These are phyloP conservation scores for Stomorhina lunata DNA, from an alignment of 2,888 invertebrate species.

Conservation along the genomic window DNA sequence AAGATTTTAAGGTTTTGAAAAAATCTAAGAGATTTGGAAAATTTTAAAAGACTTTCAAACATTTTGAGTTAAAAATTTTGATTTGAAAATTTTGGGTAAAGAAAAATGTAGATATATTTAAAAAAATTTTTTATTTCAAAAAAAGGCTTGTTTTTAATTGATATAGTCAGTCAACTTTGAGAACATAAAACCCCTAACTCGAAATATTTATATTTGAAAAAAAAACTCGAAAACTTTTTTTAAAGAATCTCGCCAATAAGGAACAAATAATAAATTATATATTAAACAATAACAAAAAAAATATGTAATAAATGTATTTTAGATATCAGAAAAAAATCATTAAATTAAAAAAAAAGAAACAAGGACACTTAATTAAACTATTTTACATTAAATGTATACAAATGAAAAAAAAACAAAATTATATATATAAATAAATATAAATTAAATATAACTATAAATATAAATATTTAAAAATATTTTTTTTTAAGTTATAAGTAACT, in stretches of 20 bases:
- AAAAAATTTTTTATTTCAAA: background rate
- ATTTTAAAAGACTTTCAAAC: background rate
- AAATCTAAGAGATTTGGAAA: background rate
- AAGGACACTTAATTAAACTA: conserved; percentile 64
- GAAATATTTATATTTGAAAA: conserved; percentile 56
- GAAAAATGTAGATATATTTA: background rate
- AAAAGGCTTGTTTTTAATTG: conserved; percentile 30
- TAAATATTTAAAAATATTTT: conserved; percentile 57
- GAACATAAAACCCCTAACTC: conserved; percentile 48
- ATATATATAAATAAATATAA: conserved; percentile 29
- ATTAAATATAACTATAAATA: conserved; percentile 42
- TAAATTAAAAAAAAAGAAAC: conserved; percentile 33
- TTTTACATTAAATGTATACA: conserved; percentile 67
- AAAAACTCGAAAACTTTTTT: conserved; percentile 11
- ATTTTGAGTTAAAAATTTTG: background rate
- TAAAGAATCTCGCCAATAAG: conserved; percentile 71
- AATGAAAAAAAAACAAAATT: conserved; percentile 22
- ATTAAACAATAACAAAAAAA: conserved; percentile 26
- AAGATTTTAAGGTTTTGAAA: background rate
- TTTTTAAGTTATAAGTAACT: conserved; percentile 50
- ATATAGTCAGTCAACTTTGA: too few relatives aligned
- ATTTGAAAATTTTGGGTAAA: too few relatives aligned
- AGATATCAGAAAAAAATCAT: conserved; percentile 47
- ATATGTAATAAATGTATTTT: conserved; percentile 64
- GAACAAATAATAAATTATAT: conserved; percentile 67